Evolutionary conservation across 2,888 invertebrate species (phyloP).

Genomic region (Auanema sp.): DNA sequence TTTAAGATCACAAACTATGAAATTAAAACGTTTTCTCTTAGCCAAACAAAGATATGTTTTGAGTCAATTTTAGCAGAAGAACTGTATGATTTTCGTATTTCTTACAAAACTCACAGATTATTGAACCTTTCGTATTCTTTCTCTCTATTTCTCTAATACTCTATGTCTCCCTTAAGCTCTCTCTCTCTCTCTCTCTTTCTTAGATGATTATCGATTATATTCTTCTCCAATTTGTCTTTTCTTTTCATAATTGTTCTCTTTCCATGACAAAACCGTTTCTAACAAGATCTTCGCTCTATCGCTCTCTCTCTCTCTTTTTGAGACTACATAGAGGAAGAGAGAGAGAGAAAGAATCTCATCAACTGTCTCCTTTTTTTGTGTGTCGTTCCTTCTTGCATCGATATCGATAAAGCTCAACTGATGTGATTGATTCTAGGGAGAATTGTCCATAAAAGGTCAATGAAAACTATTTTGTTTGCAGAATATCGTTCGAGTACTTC

Average conservation of each 20-base stretch:
- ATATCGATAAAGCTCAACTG: no score
- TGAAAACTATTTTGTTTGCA: no score
- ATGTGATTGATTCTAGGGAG: no score
- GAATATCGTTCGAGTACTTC: no score
- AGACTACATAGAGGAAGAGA: no score
- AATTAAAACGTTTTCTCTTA: not conserved
- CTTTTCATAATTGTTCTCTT: not conserved
- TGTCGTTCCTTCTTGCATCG: not conserved
- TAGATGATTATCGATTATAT: no score
- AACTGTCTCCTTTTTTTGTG: not conserved
- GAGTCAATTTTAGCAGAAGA: no score
- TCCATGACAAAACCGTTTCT: conserved; percentile 2
- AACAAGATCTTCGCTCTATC: conserved; percentile 4
- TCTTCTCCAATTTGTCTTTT: not conserved
- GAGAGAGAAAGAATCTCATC: not conserved
- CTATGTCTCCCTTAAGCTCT: not conserved
- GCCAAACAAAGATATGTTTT: not conserved
- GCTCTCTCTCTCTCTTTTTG: conserved; percentile 8
- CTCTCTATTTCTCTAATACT: not conserved
- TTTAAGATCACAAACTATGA: conserved; percentile 2
- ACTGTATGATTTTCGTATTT: no score
- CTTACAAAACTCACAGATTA: not conserved
- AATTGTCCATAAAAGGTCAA: no score
- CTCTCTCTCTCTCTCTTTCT: not conserved
- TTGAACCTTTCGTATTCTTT: not conserved